phyloP scores from a whole-genome alignment of 2,113 vertebrate species.

The Himantopus leucocephalus region DNA sequence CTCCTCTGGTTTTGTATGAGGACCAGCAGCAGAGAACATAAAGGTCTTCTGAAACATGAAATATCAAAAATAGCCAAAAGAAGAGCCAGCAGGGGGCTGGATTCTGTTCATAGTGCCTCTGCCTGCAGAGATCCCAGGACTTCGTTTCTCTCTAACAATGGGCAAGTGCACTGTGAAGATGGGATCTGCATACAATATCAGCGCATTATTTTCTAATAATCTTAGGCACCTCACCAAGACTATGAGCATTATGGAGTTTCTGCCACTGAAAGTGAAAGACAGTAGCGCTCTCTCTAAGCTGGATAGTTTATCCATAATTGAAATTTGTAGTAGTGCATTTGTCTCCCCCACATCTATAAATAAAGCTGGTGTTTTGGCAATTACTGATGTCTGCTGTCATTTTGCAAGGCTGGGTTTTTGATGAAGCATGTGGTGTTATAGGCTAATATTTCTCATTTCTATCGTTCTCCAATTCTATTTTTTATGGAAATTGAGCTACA shows the following conservation, averaged over 20 bases:
- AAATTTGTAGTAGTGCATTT: conserved; percentile 2
- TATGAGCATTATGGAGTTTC: neutral
- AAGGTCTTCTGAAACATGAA: neutral
- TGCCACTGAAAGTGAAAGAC: neutral
- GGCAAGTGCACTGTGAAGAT: rapidly evolving
- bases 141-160: neutral
- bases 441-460: conserved; percentile 54
- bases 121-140: neutral
- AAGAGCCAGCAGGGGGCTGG: neutral
- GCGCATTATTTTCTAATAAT: neutral
- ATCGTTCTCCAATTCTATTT: neutral
- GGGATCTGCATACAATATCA: neutral
- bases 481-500: conserved; percentile 12
- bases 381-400: conserved; percentile 50
- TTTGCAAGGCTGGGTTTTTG: conserved; percentile 25
- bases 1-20: neutral
- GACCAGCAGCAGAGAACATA: neutral
- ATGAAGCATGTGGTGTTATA: conserved; percentile 24
- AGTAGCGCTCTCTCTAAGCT: neutral
- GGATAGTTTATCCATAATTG: conserved; percentile 31
- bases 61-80: neutral
- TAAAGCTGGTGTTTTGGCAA: conserved; percentile 49
- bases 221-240: neutral
- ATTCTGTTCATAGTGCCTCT: neutral
- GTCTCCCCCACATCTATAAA: conserved; percentile 19